phyloP scores from a whole-genome alignment of 2,113 vertebrate genomes.

The Cebus imitator region DNA sequence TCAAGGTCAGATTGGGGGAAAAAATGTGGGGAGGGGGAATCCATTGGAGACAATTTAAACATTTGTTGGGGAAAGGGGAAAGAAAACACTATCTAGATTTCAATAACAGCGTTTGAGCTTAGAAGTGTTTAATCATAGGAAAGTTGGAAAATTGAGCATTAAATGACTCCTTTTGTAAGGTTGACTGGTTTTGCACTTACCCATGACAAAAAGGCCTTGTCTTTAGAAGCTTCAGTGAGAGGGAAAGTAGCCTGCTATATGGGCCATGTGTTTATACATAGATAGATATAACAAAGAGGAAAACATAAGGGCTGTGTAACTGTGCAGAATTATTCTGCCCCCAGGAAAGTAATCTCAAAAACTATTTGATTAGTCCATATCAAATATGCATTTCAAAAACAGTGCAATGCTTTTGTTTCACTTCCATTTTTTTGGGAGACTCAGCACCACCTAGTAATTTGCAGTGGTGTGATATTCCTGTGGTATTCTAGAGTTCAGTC shows the following conservation, averaged over 20 bases:
- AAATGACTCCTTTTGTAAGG: constrained; percentile 70
- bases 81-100: constrained; percentile 30
- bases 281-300: constrained; percentile 24
- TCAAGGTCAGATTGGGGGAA: background rate
- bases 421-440: constrained; percentile 27
- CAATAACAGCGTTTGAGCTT: constrained; percentile 24
- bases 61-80: background rate
- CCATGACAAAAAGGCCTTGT: constrained; percentile 67
- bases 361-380: constrained; percentile 13
- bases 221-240: constrained; percentile 40
- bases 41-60: too few relatives aligned
- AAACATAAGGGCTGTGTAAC: constrained; percentile 19
- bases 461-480: constrained; percentile 70
- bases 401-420: constrained; percentile 58
- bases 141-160: constrained; percentile 64
- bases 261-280: constrained; percentile 20
- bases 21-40: background rate
- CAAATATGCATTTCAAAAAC: constrained; percentile 46
- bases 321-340: constrained; percentile 46
- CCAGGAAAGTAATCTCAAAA: constrained; percentile 55
- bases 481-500: constrained; percentile 13
- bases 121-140: constrained; percentile 59
- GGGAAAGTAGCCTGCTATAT: background rate
- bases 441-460: constrained; percentile 69
- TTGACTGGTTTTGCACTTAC: constrained; percentile 36